phyloP scores from a whole-genome alignment of 2,113 vertebrate genomes.

The Cyanistes caeruleus region DNA sequence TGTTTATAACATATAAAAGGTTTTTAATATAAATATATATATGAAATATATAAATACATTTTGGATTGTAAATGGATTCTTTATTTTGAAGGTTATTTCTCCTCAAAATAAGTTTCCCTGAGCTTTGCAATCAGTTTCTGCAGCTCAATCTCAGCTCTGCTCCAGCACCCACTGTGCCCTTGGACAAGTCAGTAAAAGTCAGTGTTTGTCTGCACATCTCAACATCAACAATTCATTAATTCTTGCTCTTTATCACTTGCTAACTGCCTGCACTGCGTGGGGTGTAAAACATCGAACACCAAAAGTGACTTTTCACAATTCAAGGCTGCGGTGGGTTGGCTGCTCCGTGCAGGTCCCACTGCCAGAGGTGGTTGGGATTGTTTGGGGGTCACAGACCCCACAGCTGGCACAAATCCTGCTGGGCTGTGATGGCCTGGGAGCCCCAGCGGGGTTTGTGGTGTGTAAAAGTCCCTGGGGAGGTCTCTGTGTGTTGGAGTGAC shows the following conservation, averaged over 20 bases:
- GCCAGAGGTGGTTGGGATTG: not conserved
- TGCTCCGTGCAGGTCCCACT: not conserved
- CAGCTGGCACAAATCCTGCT: not conserved
- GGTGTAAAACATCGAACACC: not conserved
- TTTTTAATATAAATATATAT: no score
- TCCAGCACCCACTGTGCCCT: not conserved
- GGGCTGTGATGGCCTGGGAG: not conserved
- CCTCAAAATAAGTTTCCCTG: not conserved
- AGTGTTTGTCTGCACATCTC: slow-evolving; percentile 10
- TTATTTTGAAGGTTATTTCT: not conserved
- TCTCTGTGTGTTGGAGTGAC: rapidly evolving
- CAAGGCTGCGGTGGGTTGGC: not conserved
- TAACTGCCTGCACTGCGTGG: not conserved
- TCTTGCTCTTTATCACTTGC: not conserved
- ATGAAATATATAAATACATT: no score
- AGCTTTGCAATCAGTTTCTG: not conserved
- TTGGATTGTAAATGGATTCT: not conserved
- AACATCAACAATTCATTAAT: not conserved
- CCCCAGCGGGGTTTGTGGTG: not conserved
- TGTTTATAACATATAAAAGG: no score
- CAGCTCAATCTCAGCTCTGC: not conserved
- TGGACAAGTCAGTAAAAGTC: not conserved
- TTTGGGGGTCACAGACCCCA: not conserved
- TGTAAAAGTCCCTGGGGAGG: not conserved
- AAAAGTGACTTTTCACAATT: not conserved